These are phyloP conservation scores for Galeruca laticollis DNA, from an alignment of 2,888 invertebrate genomes.

Conservation along the genomic window DNA sequence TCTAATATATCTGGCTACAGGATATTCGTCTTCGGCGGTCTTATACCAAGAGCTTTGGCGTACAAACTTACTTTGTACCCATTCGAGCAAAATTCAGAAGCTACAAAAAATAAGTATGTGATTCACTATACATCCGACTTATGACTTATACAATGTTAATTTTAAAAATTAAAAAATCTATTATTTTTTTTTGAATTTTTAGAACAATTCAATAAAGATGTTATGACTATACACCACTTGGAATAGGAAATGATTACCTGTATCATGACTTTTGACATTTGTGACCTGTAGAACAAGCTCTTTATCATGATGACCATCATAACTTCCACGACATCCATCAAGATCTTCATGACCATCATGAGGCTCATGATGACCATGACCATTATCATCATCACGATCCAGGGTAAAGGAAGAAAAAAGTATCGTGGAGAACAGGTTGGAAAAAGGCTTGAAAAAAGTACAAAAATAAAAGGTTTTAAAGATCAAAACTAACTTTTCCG, in stretches of 20 bases:
- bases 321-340: slow-evolving; percentile 37
- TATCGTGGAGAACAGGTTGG: slow-evolving; percentile 81
- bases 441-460: slow-evolving; percentile 79
- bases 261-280: slow-evolving; percentile 70
- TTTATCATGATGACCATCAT: slow-evolving; percentile 45
- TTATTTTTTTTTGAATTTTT: slow-evolving; percentile 30
- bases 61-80: too few species aligned
- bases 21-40: too few species aligned
- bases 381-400: slow-evolving; percentile 78
- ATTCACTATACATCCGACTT: not conserved
- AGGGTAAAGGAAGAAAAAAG: slow-evolving; percentile 83
- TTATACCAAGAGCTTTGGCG: too few species aligned
- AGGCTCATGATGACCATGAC: slow-evolving; percentile 64
- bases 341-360: slow-evolving; percentile 57
- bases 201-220: slow-evolving; percentile 69
- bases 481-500: too few species aligned
- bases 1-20: too few species aligned
- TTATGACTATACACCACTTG: slow-evolving; percentile 15
- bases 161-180: not conserved
- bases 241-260: not conserved
- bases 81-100: slow-evolving; percentile 2
- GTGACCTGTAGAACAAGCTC: slow-evolving; percentile 39
- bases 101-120: slow-evolving; percentile 10
- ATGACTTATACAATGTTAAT: too few species aligned
- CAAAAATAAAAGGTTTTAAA: too few species aligned